These are phyloP conservation scores for Passer domesticus DNA, from an alignment of 2,113 vertebrate genomes.

Conservation along the genomic window DNA sequence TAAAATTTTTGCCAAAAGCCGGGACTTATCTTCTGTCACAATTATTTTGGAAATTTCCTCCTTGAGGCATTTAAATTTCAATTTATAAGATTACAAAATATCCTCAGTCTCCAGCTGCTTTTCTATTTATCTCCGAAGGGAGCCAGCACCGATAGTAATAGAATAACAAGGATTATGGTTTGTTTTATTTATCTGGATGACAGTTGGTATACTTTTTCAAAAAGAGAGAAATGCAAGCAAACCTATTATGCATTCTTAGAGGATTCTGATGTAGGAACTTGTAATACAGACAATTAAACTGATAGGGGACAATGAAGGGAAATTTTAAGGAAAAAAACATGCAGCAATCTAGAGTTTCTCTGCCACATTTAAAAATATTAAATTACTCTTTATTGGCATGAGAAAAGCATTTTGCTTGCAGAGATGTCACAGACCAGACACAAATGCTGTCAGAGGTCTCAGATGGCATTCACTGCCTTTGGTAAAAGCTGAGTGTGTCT, in stretches of 20 bases:
- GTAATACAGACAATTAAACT: neutral
- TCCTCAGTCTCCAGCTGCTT: constrained; percentile 61
- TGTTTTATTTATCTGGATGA: constrained; percentile 62
- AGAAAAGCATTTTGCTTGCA: constrained; percentile 34
- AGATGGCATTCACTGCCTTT: neutral
- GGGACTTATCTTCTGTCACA: constrained; percentile 54
- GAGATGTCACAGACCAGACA: neutral
- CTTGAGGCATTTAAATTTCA: constrained; percentile 68
- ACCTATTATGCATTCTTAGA: neutral
- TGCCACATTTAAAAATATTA: constrained; percentile 13
- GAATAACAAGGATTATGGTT: constrained; percentile 53
- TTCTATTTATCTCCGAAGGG: constrained; percentile 57
- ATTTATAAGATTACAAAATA: constrained; percentile 61
- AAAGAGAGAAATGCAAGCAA: constrained; percentile 11
- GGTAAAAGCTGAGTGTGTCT: constrained; percentile 18
- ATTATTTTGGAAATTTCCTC: constrained; percentile 62
- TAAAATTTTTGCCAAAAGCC: constrained; percentile 63
- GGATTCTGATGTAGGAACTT: neutral
- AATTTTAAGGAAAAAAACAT: neutral
- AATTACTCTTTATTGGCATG: constrained; percentile 25
- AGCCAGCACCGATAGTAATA: constrained; percentile 18
- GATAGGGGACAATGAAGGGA: neutral
- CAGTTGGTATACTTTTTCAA: neutral
- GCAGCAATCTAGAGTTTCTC: neutral
- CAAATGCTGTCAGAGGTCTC: constrained; percentile 39